Percentiles rank a stretch among this genome's conserved stretches.
Conservation (phyloP, 1,140 invertebrate species). For the Apolygus lucorum region DNA sequence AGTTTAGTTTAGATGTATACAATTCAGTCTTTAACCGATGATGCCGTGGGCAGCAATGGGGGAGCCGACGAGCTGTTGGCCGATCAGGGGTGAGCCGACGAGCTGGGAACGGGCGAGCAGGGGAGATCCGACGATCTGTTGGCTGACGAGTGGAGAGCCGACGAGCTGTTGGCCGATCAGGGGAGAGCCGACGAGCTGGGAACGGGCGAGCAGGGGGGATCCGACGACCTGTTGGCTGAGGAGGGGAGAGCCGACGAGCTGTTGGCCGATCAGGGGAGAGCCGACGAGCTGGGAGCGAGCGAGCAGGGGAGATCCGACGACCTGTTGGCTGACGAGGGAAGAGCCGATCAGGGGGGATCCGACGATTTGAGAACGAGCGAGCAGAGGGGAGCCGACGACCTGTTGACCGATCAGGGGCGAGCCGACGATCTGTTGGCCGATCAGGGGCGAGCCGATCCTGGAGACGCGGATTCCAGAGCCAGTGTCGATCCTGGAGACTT, state of each 20-base stretch:
- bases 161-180: not conserved
- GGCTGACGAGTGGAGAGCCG: not conserved
- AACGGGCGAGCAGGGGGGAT: not conserved
- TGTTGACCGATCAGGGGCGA: not conserved
- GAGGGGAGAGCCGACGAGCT: not conserved
- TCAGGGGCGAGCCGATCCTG: not conserved
- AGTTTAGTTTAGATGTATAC: too few relatives aligned
- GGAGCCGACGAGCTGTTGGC: not conserved
- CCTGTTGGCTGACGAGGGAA: not conserved
- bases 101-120: not conserved
- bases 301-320: not conserved
- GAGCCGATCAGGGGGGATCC: not conserved
- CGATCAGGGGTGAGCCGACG: not conserved
- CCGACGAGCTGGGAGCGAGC: not conserved
- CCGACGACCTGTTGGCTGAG: not conserved
- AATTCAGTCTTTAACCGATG: not conserved
- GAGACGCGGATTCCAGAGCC: not conserved
- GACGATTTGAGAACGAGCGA: not conserved
- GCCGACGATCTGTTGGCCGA: not conserved
- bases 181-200: not conserved
- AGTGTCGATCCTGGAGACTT: not conserved
- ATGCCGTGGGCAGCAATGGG: not conserved
- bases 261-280: not conserved
- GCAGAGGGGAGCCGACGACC: not conserved
- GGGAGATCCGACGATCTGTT: not conserved